Evolutionary conservation across 2,888 invertebrate genomes (phyloP).

Genomic region (Diaprepes abbreviatus): DNA sequence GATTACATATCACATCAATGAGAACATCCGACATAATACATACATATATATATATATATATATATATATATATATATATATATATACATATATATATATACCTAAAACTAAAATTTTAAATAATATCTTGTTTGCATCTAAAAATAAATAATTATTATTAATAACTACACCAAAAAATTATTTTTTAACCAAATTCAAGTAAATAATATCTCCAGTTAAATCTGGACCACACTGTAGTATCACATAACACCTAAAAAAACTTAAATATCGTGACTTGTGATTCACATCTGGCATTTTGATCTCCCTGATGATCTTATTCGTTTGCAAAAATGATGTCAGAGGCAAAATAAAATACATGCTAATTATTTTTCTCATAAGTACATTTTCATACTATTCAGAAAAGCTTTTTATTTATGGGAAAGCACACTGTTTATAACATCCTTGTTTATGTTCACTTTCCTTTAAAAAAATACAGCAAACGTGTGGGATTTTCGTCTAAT

Average conservation of each 20-base stretch:
- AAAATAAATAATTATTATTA: too few relatives aligned
- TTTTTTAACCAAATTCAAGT: too few relatives aligned
- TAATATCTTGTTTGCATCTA: too few relatives aligned
- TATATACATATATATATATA: too few relatives aligned
- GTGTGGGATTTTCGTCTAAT: neutral
- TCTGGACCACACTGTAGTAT: neutral
- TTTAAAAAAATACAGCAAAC: neutral
- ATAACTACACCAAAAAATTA: too few relatives aligned
- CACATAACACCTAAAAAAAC: neutral
- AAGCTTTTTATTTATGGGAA: neutral
- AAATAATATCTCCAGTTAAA: too few relatives aligned
- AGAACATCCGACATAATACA: neutral
- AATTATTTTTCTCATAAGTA: neutral
- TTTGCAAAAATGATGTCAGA: conserved; percentile 30
- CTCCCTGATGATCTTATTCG: conserved; percentile 28
- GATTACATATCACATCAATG: too few relatives aligned
- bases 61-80: too few relatives aligned
- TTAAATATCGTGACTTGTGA: conserved; percentile 1
- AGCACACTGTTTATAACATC: neutral
- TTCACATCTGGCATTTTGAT: conserved; percentile 20
- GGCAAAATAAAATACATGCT: neutral
- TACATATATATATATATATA: neutral
- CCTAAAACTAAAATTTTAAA: too few relatives aligned
- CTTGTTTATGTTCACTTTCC: neutral
- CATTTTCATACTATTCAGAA: neutral